Base-by-base conservation (phyloP, 2,888 invertebrate species). In the Drosophila ezoana region DNA sequence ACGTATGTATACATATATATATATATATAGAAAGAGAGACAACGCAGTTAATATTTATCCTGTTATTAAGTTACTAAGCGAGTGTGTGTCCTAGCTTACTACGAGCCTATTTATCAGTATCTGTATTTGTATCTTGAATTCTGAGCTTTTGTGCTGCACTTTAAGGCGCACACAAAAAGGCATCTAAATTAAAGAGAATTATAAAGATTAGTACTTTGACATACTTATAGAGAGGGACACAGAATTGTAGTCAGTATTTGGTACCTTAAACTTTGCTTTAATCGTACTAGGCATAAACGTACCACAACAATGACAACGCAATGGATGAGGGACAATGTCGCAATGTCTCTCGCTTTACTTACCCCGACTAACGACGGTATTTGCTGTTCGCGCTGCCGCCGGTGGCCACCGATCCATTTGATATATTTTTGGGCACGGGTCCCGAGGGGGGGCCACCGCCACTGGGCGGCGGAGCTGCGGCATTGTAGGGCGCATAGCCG, bases 131-230 rank as follows among this genome's bases (percentile, higher is more conserved):
- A 76, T 68, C 43, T 76, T 67, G 58, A 28, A 45, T 72, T 68
- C 75, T 75, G 72, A 68, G 60, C 61, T 70, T 75, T 71, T 68
- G 71, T 76, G 81, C 76, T 79, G 78, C 79, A 70, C 77, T 44
- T 44, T 54, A 76, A 70, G 70, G 77, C 76, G 74, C 79, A 66
- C 76, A 75, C 79, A 73, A 69, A 80, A 70, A 81, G 76, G 87
- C 84, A 90, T 90, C 90, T 90, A 90, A 81, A 90, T 90, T 82
- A 86, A 82, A 90, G 77, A 90, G 76, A 90, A 90, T 84, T 58
- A 65, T 79, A 79, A 67, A 72, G 56, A 86, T 86, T 86, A 86
- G 86, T 88, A 75, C 51, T 65, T 67, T 70, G 64, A 77, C 51
- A 68, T 57, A 60, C 64, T 54, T 61, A 63, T 44, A 44, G 8